These are phyloP conservation scores for Zaprionus camerounensis DNA, from an alignment of 1,140 invertebrate species.

Conservation along the genomic window DNA sequence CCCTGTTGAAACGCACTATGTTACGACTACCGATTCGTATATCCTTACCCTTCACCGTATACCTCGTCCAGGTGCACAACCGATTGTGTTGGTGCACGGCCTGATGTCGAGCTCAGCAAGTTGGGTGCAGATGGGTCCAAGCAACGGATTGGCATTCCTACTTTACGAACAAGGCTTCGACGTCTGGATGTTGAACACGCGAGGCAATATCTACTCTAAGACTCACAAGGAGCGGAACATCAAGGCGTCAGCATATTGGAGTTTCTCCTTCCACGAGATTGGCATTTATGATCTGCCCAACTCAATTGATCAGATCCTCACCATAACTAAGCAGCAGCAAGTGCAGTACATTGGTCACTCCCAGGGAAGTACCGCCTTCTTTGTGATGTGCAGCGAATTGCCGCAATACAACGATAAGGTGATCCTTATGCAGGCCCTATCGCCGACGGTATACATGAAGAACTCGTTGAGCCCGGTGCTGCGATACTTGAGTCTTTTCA, in stretches of 20 bases:
- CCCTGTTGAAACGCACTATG: constrained; percentile 85
- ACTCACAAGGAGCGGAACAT: constrained; percentile 84
- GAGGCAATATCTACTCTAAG: constrained; percentile 88
- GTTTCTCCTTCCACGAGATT: constrained; percentile 89
- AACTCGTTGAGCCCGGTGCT: constrained; percentile 46
- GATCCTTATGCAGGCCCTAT: constrained; percentile 86
- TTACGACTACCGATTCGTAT: constrained; percentile 85
- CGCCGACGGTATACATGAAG: constrained; percentile 85
- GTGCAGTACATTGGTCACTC: constrained; percentile 85
- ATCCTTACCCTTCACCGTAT: constrained; percentile 85
- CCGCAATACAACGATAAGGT: constrained; percentile 88
- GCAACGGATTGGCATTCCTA: constrained; percentile 85
- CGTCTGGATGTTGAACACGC: constrained; percentile 90
- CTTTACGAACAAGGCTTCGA: constrained; percentile 89
- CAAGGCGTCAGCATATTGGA: constrained; percentile 70
- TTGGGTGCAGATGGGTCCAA: constrained; percentile 86
- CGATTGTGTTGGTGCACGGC: constrained; percentile 88
- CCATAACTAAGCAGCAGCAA: constrained; percentile 82
- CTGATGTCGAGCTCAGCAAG: constrained; percentile 86
- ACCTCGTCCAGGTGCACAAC: constrained; percentile 36
- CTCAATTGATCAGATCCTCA: constrained; percentile 87
- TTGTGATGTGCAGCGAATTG: constrained; percentile 87
- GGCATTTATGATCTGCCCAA: constrained; percentile 88
- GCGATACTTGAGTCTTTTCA: constrained; percentile 32
- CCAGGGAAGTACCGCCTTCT: constrained; percentile 86